Evolutionary conservation across 2,113 vertebrate genomes (phyloP).

Genomic region (Pitta sordida): DNA sequence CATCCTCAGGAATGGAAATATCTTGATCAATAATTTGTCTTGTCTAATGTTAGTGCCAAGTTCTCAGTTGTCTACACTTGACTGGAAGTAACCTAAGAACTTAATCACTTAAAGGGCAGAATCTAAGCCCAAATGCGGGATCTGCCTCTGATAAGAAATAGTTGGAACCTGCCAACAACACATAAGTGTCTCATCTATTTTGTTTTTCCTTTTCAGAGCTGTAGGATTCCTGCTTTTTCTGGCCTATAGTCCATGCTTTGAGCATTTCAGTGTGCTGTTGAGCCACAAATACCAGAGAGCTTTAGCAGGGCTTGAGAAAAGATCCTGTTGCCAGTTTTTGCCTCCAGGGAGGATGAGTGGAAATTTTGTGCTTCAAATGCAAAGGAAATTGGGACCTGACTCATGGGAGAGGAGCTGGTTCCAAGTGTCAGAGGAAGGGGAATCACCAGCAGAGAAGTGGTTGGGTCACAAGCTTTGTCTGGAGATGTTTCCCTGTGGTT

Average conservation of each 20-base stretch:
- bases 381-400: background rate
- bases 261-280: background rate
- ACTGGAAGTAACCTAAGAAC: slow-evolving; percentile 24
- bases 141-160: slow-evolving; percentile 1
- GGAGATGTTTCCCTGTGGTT: background rate
- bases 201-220: background rate
- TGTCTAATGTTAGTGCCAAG: background rate
- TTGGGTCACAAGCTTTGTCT: background rate
- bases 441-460: background rate
- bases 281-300: background rate
- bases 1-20: background rate
- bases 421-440: background rate
- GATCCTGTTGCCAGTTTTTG: background rate
- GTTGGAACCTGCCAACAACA: background rate
- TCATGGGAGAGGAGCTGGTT: background rate
- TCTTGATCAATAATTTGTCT: background rate
- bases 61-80: background rate
- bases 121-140: background rate
- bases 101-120: background rate
- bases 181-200: background rate
- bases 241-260: background rate
- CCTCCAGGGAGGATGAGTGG: background rate
- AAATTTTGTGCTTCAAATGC: background rate
- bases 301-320: background rate
- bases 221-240: background rate